Evolutionary conservation across 1,140 invertebrate species (phyloP), one percentile per base, ranked within the genome.

Genomic region (Latrodectus geometricus): DNA sequence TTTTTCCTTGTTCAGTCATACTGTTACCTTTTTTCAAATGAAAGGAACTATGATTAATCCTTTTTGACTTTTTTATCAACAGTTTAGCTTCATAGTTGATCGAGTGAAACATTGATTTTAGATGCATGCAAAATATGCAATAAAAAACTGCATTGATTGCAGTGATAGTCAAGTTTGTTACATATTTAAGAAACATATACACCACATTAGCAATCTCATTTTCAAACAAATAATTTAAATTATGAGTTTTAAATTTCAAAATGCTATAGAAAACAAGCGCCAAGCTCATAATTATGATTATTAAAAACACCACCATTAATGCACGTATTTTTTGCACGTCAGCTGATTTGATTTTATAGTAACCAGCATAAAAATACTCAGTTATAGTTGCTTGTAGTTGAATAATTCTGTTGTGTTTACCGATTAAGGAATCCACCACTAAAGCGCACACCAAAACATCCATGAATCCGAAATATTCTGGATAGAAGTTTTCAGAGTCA

Each of bases 91-190:
- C 66, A 21, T 70, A 17, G 48, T 85, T 85, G 20, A 85, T 78
- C 9, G 61, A 23, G 23, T 49, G 17, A 77, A 85, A 85, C 65
- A 85, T 69, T n/a, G 83, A 15, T 21, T 77, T 77, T 35, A 85
- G 70, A 56, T 85, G 83, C 48, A 52, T 35, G 23, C 83, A 85
- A 49, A 85, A 77, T 4, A 23, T 14, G 23, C 83, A 85, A 49
- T 85, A 85, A n/a, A 69, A 85, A n/a, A 77, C 4, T 3, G 75
- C 74, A 85, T 61, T 69, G 14, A 74, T 85, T n/a, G 68, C 83
- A 0, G 66, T 70, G 14, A 65, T 77, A 9, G 77, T 70, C 69
- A 50, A 73, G 48, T 82, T 82, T 23, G 54, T 48, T 20, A 82
- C 15, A 4, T 50, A 72, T 70, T 48, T 70, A 7, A 73, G 52